Evolutionary conservation across 1,140 invertebrate genomes (phyloP).

Genomic region (Zaprionus nigranus): DNA sequence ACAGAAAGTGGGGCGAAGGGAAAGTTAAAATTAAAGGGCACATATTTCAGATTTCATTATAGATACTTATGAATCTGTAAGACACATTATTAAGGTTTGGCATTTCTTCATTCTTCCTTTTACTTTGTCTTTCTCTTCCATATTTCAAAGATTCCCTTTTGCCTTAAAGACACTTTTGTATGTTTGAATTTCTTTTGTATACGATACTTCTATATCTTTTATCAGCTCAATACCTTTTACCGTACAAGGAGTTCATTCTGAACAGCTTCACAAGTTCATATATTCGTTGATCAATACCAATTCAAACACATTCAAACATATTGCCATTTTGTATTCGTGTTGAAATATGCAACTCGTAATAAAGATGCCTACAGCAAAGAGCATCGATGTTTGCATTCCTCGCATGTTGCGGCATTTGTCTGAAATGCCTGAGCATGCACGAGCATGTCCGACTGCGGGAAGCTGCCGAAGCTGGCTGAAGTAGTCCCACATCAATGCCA

Average conservation of each 20-base stretch:
- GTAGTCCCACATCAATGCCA: slow-evolving; percentile 42
- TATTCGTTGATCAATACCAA: neutral
- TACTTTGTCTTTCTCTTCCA: rapidly evolving
- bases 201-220: too few relatives aligned
- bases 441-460: slow-evolving; percentile 11
- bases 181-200: too few relatives aligned
- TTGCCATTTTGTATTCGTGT: neutral
- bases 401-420: slow-evolving; percentile 26
- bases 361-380: neutral
- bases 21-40: too few relatives aligned
- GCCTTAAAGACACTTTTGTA: too few relatives aligned
- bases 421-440: slow-evolving; percentile 27
- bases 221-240: too few relatives aligned
- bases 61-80: too few relatives aligned
- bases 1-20: too few relatives aligned
- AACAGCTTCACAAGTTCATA: neutral
- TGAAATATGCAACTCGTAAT: neutral
- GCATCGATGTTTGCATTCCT: slow-evolving; percentile 28
- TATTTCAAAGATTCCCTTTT: too few relatives aligned
- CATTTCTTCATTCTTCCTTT: too few relatives aligned
- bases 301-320: neutral
- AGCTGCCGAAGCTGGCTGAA: neutral
- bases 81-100: too few relatives aligned
- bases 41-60: too few relatives aligned
- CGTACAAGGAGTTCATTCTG: neutral